phyloP scores from a whole-genome alignment of 2,888 invertebrate species.

The Diadegma fenestrale region DNA sequence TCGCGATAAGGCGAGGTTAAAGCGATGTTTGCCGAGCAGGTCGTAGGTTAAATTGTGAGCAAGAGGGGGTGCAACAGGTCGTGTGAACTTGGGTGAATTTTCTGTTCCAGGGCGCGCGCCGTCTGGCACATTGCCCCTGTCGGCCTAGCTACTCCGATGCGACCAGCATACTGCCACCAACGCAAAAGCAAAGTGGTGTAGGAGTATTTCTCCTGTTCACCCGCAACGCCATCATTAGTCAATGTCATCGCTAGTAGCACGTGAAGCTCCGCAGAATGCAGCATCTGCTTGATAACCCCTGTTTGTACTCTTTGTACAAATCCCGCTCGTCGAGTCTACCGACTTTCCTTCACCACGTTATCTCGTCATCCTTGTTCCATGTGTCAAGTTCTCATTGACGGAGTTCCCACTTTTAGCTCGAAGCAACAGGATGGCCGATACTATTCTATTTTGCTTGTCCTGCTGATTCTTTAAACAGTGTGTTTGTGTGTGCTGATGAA shows the following conservation, averaged over 20 bases:
- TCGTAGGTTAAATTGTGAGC: conserved; percentile 85
- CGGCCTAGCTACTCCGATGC: conserved; percentile 64
- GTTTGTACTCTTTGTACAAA: conserved; percentile 78
- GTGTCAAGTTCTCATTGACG: conserved; percentile 51
- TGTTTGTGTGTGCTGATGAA: background rate
- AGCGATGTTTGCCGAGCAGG: conserved; percentile 84
- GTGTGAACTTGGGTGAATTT: conserved; percentile 85
- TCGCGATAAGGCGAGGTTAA: conserved; percentile 85
- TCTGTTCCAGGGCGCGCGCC: conserved; percentile 83
- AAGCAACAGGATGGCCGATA: conserved; percentile 15
- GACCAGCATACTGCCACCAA: conserved; percentile 64
- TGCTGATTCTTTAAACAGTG: background rate
- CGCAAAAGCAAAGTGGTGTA: conserved; percentile 56
- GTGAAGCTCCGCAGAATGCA: conserved; percentile 81
- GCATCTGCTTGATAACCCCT: conserved; percentile 81
- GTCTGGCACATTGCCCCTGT: conserved; percentile 80
- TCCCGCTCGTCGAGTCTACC: conserved; percentile 74
- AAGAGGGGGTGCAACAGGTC: conserved; percentile 85
- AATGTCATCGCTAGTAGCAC: conserved; percentile 84
- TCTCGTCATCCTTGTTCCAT: conserved; percentile 47
- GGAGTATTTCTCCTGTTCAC: conserved; percentile 75
- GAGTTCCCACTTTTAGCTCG: conserved; percentile 18
- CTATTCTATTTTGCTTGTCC: background rate
- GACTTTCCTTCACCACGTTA: conserved; percentile 59
- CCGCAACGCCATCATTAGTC: conserved; percentile 84